phyloP scores from a whole-genome alignment of 1,140 invertebrate species.

The Drosophila suzukii region DNA sequence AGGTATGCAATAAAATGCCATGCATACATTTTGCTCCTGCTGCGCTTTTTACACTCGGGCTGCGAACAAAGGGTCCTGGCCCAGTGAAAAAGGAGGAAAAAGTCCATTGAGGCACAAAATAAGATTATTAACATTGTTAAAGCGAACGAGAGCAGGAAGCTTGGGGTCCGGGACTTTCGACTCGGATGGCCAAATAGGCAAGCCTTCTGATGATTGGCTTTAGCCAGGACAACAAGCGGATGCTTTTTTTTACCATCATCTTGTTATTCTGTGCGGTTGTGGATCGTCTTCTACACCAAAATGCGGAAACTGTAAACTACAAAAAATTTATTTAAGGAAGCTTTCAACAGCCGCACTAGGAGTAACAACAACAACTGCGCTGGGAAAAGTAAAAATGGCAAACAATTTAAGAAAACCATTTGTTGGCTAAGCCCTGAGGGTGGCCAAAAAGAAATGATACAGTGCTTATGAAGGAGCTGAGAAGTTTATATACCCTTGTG shows the following conservation, averaged over 20 bases:
- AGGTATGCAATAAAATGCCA: slow-evolving; percentile 73
- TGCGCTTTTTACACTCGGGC: slow-evolving; percentile 20
- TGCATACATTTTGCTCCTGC: slow-evolving; percentile 63
- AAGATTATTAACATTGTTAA: slow-evolving; percentile 82
- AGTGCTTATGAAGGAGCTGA: neutral
- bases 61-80: slow-evolving; percentile 42
- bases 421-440: slow-evolving; percentile 60
- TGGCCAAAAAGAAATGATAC: slow-evolving; percentile 17
- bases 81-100: slow-evolving; percentile 18
- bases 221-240: slow-evolving; percentile 42
- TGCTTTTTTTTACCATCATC: slow-evolving; percentile 21
- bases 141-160: slow-evolving; percentile 67
- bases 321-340: slow-evolving; percentile 72
- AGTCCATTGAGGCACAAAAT: slow-evolving; percentile 77
- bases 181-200: neutral
- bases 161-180: slow-evolving; percentile 5
- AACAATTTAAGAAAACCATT: slow-evolving; percentile 82
- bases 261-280: slow-evolving; percentile 17
- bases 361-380: slow-evolving; percentile 19
- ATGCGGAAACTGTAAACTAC: slow-evolving; percentile 72
- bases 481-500: slow-evolving; percentile 4
- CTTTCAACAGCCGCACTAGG: slow-evolving; percentile 39
- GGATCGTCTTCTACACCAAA: slow-evolving; percentile 30
- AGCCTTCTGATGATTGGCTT: slow-evolving; percentile 55
- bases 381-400: slow-evolving; percentile 60